phyloP scores from a whole-genome alignment of 2,797 vertebrate species.

The Selene dorsalis region DNA sequence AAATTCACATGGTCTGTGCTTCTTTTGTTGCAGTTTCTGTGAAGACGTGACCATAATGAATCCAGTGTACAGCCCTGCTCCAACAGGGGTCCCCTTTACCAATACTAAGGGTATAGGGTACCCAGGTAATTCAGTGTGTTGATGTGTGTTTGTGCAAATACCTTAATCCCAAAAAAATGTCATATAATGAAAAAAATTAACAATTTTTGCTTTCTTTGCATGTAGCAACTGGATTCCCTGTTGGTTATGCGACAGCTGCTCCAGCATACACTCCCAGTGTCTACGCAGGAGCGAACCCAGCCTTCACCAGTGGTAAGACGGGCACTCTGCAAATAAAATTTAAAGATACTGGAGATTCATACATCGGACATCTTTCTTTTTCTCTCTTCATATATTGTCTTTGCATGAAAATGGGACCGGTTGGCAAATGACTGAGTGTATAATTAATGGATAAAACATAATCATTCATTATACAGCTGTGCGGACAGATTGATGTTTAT shows the following conservation, averaged over 20 bases:
- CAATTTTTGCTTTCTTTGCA: conserved; percentile 21
- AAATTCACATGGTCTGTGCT: neutral
- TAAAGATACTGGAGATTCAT: neutral
- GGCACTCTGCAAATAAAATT: too few species aligned
- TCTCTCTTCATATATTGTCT: too few species aligned
- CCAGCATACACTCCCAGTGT: conserved; percentile 92
- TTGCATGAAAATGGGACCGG: too few species aligned
- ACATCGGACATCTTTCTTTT: too few species aligned
- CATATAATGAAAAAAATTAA: neutral
- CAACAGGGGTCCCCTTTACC: conserved; percentile 97
- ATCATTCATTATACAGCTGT: neutral
- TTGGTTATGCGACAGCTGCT: conserved; percentile 92
- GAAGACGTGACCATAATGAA: conserved; percentile 89
- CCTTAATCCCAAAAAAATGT: neutral
- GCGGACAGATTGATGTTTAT: neutral
- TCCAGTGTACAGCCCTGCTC: conserved; percentile 96
- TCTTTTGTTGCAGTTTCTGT: conserved; percentile 56
- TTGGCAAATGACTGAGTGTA: neutral
- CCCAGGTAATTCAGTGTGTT: conserved; percentile 86
- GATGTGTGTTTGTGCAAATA: neutral
- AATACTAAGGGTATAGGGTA: conserved; percentile 97
- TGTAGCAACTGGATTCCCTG: conserved; percentile 91
- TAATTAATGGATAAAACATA: neutral
- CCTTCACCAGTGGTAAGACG: conserved; percentile 90
- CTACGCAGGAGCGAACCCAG: conserved; percentile 93